Conservation (phyloP, 2,888 invertebrate genomes). For the Sussaba pulchella region DNA sequence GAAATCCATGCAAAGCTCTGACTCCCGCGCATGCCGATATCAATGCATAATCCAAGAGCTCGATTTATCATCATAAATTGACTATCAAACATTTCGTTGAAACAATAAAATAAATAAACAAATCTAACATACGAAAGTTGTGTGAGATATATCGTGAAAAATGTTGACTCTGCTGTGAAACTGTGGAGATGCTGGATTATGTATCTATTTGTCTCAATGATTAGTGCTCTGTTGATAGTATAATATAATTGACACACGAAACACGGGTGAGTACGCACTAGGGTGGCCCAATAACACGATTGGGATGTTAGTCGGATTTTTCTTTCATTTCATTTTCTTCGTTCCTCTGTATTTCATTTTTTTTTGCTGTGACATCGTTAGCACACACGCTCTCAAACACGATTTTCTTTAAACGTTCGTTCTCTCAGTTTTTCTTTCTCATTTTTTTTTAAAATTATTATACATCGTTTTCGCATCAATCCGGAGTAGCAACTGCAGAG, state of each 20-base stretch:
- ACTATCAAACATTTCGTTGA: too few species aligned
- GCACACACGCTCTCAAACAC: conserved; percentile 32
- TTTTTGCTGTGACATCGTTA: conserved; percentile 41
- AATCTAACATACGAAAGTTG: neutral
- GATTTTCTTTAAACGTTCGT: neutral
- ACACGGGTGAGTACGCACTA: conserved; percentile 29
- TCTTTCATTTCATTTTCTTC: neutral
- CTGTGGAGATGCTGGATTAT: conserved; percentile 33
- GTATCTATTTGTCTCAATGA: conserved; percentile 33
- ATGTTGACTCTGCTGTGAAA: neutral
- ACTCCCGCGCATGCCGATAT: conserved; percentile 43
- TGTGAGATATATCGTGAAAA: neutral
- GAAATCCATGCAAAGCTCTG: conserved; percentile 65
- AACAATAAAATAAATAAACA: too few species aligned
- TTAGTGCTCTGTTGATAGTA: conserved; percentile 3
- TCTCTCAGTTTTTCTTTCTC: neutral
- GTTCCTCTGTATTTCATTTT: neutral
- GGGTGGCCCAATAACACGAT: conserved; percentile 29
- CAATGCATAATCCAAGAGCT: conserved; percentile 37
- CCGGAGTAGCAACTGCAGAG: neutral
- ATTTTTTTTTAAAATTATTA: neutral
- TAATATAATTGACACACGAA: conserved; percentile 34
- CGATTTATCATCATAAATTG: conserved; percentile 7
- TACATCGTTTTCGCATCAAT: too few species aligned
- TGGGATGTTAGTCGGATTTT: conserved; percentile 25